Evolutionary conservation across 2,113 vertebrate genomes (phyloP).

Genomic region (Ascaphus truei): DNA sequence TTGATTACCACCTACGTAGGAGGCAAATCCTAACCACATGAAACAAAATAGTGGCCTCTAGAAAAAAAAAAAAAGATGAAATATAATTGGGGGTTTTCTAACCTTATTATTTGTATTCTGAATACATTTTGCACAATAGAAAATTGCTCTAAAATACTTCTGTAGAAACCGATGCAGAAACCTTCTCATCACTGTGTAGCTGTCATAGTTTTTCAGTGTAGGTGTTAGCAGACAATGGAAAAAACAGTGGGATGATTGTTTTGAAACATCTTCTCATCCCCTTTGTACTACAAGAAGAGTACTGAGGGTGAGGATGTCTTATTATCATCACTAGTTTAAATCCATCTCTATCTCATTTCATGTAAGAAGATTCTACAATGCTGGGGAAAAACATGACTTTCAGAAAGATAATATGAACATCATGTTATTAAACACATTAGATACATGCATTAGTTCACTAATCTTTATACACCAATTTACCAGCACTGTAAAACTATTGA

Average conservation of each 20-base stretch:
- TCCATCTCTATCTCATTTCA: constrained; percentile 6
- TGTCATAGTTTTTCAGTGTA: constrained; percentile 20
- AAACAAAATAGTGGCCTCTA: constrained; percentile 15
- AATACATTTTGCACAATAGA: background rate
- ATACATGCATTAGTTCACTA: background rate
- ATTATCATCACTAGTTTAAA: too few species aligned
- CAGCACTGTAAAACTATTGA: too few species aligned
- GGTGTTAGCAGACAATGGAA: constrained; percentile 27
- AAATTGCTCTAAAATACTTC: constrained; percentile 19
- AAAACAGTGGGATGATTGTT: constrained; percentile 25
- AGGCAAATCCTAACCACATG: constrained; percentile 27
- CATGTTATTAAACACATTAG: background rate
- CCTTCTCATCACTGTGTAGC: background rate
- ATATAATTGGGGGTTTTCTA: constrained; percentile 27
- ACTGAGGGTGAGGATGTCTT: background rate
- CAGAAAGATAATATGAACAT: constrained; percentile 6
- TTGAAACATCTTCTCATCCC: constrained; percentile 15
- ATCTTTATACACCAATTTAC: background rate
- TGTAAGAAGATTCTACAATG: background rate
- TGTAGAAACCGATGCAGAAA: background rate
- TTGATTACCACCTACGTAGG: background rate
- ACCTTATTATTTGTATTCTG: constrained; percentile 15
- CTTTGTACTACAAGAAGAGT: constrained; percentile 10
- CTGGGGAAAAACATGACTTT: background rate
- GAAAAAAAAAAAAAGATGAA: constrained; percentile 10